These are phyloP conservation scores for Polia nebulosa DNA, from an alignment of 2,888 invertebrate species.

Conservation along the genomic window DNA sequence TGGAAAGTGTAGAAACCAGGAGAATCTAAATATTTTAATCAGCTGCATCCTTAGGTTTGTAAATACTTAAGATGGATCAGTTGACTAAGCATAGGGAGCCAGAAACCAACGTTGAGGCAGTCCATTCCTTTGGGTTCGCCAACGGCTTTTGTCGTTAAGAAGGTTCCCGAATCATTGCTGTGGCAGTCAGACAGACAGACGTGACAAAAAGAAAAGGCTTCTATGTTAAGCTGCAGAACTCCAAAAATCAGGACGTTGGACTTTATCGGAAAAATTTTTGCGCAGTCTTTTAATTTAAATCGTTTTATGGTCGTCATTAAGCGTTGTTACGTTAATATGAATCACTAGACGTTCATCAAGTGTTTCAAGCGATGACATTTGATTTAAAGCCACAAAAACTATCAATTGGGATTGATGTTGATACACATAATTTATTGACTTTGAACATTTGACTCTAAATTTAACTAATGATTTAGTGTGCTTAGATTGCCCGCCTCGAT, in stretches of 20 bases:
- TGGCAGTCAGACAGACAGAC: background rate
- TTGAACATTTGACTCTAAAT: constrained; percentile 9
- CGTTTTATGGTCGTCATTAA: constrained; percentile 8
- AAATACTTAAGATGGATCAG: background rate
- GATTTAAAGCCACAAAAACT: constrained; percentile 37
- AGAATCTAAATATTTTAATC: too few species aligned
- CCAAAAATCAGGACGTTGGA: constrained; percentile 29
- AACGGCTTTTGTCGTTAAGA: too few species aligned
- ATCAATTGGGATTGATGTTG: constrained; percentile 7
- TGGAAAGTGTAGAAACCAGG: too few species aligned
- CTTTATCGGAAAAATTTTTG: constrained; percentile 6
- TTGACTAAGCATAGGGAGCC: too few species aligned
- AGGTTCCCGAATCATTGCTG: background rate
- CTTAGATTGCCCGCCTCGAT: background rate
- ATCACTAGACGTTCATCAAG: constrained; percentile 16
- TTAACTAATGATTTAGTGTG: constrained; percentile 10
- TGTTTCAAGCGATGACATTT: constrained; percentile 22
- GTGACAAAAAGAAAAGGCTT: background rate
- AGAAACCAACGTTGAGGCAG: too few species aligned
- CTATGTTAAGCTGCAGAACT: background rate
- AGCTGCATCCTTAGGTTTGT: too few species aligned
- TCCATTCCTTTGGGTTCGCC: too few species aligned
- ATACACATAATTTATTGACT: constrained; percentile 14
- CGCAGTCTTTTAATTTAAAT: constrained; percentile 33
- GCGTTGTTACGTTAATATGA: constrained; percentile 22